A percentile compares a stretch with the other conserved stretches of the same genome.
phyloP scores from a whole-genome alignment of 2,113 vertebrate species.

The Eonycteris spelaea region DNA sequence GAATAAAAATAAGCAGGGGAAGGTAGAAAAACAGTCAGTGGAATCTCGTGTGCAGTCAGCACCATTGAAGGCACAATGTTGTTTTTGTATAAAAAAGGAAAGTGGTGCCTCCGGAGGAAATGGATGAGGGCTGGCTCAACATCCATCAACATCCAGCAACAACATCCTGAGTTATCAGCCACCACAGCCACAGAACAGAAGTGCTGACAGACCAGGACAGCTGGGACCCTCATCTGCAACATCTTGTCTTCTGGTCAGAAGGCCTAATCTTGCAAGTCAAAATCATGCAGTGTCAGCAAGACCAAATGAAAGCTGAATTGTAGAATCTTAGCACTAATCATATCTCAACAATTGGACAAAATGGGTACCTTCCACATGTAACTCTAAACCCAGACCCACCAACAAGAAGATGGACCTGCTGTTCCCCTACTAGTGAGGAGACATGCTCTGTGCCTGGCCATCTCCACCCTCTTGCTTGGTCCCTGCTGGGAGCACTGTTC shows the following conservation, averaged over 20 bases:
- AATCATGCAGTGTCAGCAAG: not conserved
- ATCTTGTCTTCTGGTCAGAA: not conserved
- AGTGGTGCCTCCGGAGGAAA: constrained; percentile 41
- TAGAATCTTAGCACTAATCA: not conserved
- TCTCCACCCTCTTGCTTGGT: not conserved
- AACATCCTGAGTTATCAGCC: constrained; percentile 57
- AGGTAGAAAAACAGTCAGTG: constrained; percentile 63
- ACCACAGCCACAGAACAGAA: not conserved
- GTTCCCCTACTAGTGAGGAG: not conserved
- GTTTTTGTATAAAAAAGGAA: constrained; percentile 67
- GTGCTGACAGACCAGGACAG: not conserved
- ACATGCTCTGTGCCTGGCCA: too few relatives aligned
- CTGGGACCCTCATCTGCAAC: not conserved
- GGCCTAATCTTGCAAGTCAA: not conserved
- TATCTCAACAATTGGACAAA: not conserved
- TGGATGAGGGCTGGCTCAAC: not conserved
- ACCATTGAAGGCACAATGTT: accelerated
- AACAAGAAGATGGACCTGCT: not conserved
- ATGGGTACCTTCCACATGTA: not conserved
- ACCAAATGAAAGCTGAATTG: not conserved
- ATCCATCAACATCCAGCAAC: constrained; percentile 41
- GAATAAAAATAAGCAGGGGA: constrained; percentile 73
- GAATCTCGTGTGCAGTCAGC: constrained; percentile 54
- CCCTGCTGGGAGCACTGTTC: not conserved
- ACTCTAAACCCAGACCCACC: not conserved